phyloP scores from a whole-genome alignment of 2,888 invertebrate genomes.

The Malthinus flaveolus region DNA sequence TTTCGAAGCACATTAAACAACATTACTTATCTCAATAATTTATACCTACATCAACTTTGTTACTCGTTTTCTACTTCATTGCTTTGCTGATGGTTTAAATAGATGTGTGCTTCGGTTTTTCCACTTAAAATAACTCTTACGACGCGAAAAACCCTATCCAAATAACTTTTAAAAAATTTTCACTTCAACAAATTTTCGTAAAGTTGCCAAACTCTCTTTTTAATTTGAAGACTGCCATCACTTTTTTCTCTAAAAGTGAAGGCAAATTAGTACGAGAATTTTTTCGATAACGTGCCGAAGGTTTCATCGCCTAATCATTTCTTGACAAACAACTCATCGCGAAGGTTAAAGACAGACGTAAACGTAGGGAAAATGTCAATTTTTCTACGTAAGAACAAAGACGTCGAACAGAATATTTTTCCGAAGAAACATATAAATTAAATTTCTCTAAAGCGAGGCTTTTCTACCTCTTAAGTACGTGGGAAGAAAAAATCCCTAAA shows the following conservation, averaged over 20 bases:
- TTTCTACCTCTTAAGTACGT: too few relatives aligned
- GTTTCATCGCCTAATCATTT: too few relatives aligned
- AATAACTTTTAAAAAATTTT: not conserved
- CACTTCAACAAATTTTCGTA: constrained; percentile 6
- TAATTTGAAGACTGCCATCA: not conserved
- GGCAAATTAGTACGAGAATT: not conserved
- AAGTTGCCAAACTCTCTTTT: not conserved
- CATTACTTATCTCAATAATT: constrained; percentile 3
- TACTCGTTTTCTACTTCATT: constrained; percentile 5
- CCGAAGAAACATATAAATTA: too few relatives aligned
- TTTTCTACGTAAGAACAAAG: too few relatives aligned
- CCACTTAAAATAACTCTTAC: not conserved
- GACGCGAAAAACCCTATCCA: constrained; percentile 5
- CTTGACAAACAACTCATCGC: too few relatives aligned
- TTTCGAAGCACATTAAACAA: constrained; percentile 5
- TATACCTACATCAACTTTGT: constrained; percentile 5
- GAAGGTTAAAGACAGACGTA: too few relatives aligned
- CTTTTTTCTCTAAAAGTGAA: not conserved
- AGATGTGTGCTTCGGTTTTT: constrained; percentile 2
- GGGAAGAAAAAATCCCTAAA: too few relatives aligned
- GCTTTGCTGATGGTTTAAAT: constrained; percentile 1
- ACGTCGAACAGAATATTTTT: too few relatives aligned
- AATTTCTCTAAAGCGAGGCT: too few relatives aligned
- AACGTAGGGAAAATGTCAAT: too few relatives aligned
- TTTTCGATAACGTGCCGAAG: too few relatives aligned